Base-by-base conservation (phyloP, 2,113 vertebrate genomes). In the Heterotis niloticus region DNA sequence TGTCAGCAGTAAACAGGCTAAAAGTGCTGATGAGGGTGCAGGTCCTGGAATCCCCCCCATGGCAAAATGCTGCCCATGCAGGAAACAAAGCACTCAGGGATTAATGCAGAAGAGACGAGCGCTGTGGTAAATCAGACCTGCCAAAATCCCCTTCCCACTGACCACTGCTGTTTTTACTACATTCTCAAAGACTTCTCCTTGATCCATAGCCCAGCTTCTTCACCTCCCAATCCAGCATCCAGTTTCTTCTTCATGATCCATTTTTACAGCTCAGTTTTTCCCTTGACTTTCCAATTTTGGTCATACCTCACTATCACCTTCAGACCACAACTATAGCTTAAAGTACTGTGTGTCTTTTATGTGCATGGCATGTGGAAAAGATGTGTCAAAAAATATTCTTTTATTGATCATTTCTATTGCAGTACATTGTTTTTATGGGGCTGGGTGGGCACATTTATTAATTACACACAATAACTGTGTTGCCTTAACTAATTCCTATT, bases 11-110 rank as follows among this genome's bases (percentile, higher is more conserved):
- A 64, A 75, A 75, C 26, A 52, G 34, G 26, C 16, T 34, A 26
- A 76, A 76, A 65, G 75, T 65, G 75, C 75, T 65, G 75, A 76
- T 52, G 62, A 23, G 17, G 5, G 74, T 12, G 60, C 74, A 44
- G 20, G 60, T n/a, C 26, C 28, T 7, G 60, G 57, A 64, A 62
- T 75, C n/a, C 73, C 56, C 24, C 72, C 54, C 59, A 14, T 59
- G 34, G 1, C 26, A 75, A 75, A 75, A 13, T 65, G 75, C 75
- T 52, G 34, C 11, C 29, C 9, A 62, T 34, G 75, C 62, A 64
- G 75, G 29, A 51, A 24, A 18, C 29, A 20, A 29, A 26, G 34
- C 62, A 65, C 29, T 65, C 26, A 16, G 62, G 20, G 62, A 54
- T 65, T 65, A 51, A 10, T 11, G 20, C 12, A 24, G 64, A 66